Base-by-base conservation (phyloP, 2,888 invertebrate species). In the Axea sp. region DNA sequence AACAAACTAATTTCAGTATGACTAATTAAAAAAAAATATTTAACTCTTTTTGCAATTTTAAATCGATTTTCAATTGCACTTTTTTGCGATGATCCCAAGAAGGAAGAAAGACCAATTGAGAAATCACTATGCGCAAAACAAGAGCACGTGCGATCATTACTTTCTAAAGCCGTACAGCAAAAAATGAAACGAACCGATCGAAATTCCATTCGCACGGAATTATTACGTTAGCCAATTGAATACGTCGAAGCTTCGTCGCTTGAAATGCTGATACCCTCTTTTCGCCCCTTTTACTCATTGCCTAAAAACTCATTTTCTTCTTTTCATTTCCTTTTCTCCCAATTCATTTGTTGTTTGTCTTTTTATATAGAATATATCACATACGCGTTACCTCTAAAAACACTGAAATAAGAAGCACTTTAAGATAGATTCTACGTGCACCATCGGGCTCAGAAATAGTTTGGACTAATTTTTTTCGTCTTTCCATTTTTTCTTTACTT, bases 401-500 rank as follows among this genome's bases (percentile, higher is more conserved):
- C 87, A 87, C 86, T 85, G 86, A 87, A 87, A 87, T 87, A 87
- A 87, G 86, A 87, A 87, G 87, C 87, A 87, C 87, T 87, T 87
- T 86, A 87, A 87, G 87, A 87, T 86, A 87, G 87, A 86, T 84
- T 85, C 85, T 86, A 87, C 86, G 81, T 84, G 83, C 83, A 83
- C 81, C 84, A 83, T 83, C 81, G 82, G 82, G 82, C 82, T 82
- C 81, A 82, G 81, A 79, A 69, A 81, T 80, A 81, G 80, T 80
- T 80, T 83, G 83, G 83, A 86, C 83, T 81, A 83, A 83, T 81
- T 84, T 79, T 75, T 62, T 76, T 78, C 68, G 30, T 76, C 75
- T 73, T 73, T 77, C 67, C 35, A 31, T 53, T 49, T 47, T 47
- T 62, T 37, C 9, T 31, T 59, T 37, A 24, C 24, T 55, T 43